Conservation (phyloP, 2,797 vertebrate genomes). For the Muscicapa comitata region DNA sequence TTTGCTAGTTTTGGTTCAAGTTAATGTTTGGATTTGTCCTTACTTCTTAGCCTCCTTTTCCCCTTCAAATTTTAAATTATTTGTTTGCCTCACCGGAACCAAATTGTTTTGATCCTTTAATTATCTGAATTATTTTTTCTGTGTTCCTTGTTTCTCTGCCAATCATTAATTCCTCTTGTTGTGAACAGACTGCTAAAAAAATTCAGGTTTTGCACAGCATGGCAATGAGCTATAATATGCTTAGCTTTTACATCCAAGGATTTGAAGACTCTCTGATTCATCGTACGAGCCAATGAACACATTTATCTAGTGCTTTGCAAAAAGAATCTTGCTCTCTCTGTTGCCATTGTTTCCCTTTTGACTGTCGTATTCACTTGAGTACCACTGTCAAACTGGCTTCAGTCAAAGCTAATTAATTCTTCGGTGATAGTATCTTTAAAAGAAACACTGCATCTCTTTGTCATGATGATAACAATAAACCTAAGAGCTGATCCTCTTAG, state of each 20-base stretch:
- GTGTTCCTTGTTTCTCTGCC: neutral
- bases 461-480: neutral
- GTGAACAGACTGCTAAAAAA: neutral
- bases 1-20: neutral
- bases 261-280: neutral
- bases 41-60: neutral
- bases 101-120: neutral
- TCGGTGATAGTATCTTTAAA: neutral
- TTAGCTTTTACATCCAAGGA: neutral
- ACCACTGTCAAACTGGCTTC: neutral
- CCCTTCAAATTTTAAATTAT: neutral
- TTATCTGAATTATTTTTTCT: slow-evolving; percentile 4
- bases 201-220: neutral
- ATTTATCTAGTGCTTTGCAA: neutral
- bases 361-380: neutral
- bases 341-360: neutral
- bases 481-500: neutral
- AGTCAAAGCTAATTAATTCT: slow-evolving; percentile 21
- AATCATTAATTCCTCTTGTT: neutral
- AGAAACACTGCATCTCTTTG: neutral
- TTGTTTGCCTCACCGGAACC: neutral
- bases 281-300: neutral
- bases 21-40: neutral
- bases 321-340: neutral
- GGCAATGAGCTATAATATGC: neutral